A percentile compares a stretch with the other conserved stretches of the same genome.
phyloP scores from a whole-genome alignment of 2,797 vertebrate species.

The Sebastes jordani region DNA sequence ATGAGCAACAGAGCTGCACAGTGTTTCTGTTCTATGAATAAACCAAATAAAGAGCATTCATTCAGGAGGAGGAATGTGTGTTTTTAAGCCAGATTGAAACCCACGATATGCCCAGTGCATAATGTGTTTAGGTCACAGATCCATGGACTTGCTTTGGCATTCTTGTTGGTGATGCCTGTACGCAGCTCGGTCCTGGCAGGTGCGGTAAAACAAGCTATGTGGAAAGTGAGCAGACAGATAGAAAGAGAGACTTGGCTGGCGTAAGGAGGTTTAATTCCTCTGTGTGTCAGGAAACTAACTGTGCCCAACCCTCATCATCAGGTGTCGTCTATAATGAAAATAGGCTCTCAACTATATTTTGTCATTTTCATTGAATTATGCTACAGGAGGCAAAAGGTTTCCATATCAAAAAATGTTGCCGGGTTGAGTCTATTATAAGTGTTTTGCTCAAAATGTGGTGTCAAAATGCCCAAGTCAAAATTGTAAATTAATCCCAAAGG shows the following conservation, averaged over 20 bases:
- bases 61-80: not conserved
- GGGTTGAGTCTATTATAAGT: not conserved
- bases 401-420: not conserved
- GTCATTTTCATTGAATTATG: conserved; percentile 21
- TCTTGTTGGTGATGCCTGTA: not conserved
- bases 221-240: conserved; percentile 21
- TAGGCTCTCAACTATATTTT: conserved; percentile 2
- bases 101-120: not conserved
- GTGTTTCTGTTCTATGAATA: not conserved
- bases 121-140: not conserved
- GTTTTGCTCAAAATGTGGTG: conserved; percentile 12
- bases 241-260: not conserved
- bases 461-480: conserved; percentile 23
- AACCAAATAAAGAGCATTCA: not conserved
- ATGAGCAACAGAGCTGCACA: not conserved
- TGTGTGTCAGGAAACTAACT: not conserved
- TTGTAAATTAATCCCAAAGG: conserved; percentile 23
- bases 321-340: conserved; percentile 28
- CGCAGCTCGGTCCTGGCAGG: conserved; percentile 11
- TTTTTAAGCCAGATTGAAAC: not conserved
- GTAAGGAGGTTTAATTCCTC: conserved; percentile 39
- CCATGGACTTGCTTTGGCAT: not conserved
- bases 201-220: conserved; percentile 22
- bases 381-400: not conserved
- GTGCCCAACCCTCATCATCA: conserved; percentile 14